phyloP scores from a whole-genome alignment of 1,140 invertebrate genomes.

The Colletes latitarsis region DNA sequence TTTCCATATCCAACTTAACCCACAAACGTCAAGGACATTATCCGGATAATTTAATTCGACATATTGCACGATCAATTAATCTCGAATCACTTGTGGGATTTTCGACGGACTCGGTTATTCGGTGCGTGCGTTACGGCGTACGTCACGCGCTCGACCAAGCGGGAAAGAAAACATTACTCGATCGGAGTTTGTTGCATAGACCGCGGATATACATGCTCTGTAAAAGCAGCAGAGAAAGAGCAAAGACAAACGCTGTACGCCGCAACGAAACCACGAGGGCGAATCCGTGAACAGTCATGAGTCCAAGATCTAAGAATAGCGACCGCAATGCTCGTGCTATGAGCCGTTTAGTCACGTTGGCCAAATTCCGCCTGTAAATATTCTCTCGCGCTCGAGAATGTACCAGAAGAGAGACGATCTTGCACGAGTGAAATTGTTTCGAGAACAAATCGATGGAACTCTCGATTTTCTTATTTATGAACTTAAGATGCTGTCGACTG shows the following conservation, averaged over 20 bases:
- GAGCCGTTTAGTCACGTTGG: constrained; percentile 1
- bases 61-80: too few species aligned
- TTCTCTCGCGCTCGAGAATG: neutral
- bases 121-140: neutral
- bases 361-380: constrained; percentile 33
- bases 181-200: neutral
- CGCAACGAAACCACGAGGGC: neutral
- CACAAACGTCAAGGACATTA: neutral
- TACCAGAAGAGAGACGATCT: neutral
- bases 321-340: constrained; percentile 8
- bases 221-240: neutral
- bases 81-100: too few species aligned
- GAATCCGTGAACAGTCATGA: neutral
- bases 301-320: constrained; percentile 39
- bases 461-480: too few species aligned
- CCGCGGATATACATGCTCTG: neutral
- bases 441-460: neutral
- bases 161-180: constrained; percentile 3
- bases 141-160: neutral
- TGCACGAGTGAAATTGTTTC: neutral
- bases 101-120: neutral
- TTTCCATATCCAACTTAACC: neutral
- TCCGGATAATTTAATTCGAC: neutral
- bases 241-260: neutral
- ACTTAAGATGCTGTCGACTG: too few species aligned